Base-by-base conservation (phyloP, 2,888 invertebrate species). In the Dorcus parallelipipedus region DNA sequence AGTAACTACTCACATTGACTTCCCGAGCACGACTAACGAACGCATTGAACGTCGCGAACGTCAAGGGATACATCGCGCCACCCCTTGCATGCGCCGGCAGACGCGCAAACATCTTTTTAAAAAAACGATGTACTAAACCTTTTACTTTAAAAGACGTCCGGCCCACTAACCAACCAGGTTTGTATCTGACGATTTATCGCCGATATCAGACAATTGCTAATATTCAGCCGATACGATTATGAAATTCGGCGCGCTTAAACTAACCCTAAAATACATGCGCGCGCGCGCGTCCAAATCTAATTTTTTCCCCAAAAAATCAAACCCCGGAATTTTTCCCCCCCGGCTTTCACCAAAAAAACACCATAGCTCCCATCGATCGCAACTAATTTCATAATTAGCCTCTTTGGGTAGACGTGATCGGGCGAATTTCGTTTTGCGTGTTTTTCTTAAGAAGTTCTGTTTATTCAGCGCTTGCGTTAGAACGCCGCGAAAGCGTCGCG, bases 161-260 rank as follows among this genome's bases (percentile, higher is more conserved):
- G 72, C 76, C 74, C 73, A 73, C 74, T 73, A 71, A 69, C 74
- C 74, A 75, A 74, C 75, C 73, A 74, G 71, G 70, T 71, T 69
- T 70, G 67, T 61, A 72, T 66, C 57, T 64, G 49, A 49, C 49
- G 10, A 14, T 49, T 49, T 49, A 49, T 23, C 49, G 23, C 17
- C 54, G 38, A 50, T 58, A 58, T 39, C 47, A 20, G 23, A 49
- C 17, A 54, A 54, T 51, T 52, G n/a, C 14, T 14, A 45, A 45
- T 41, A 20, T 20, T 2, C 49, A 2, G 14, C 38, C 10, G 14
- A 33, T 33, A 33, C 26, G 26, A 33, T 33, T 33, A 33, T 33
- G 26, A 33, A 33, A 33, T 33, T 33, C 26, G 26, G 17, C 14
- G 56, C 56, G 43, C 56, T 48, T 50, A 38, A 17, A 33, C 26